Base-by-base conservation (phyloP, 1,140 invertebrate species). In the Drosophila mojavensis region DNA sequence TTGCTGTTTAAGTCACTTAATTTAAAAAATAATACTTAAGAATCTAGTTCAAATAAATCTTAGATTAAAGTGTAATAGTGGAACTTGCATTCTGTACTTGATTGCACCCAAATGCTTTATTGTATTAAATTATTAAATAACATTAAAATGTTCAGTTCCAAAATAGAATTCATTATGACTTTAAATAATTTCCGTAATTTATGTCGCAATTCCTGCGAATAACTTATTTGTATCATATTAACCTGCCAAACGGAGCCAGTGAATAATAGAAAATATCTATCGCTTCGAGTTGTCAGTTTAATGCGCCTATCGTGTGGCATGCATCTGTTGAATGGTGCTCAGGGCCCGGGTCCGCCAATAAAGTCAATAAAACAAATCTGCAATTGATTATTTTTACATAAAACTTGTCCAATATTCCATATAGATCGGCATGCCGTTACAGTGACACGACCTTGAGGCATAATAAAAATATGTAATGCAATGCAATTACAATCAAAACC, bases 401-500 rank as follows among this genome's bases (percentile, higher is more conserved):
- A 65, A 75, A 75, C 71, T 75, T 73, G 76, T 69, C 68, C 53
- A 66, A 75, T 73, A 81, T 71, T 63, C 61, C 54, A 55, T 62
- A 75, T 39, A 60, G 65, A 73, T 81, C 73, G 76, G 48, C 48
- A 48, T 70, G 50, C 56, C 26, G 53, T 45, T 62, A 69, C 64
- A 61, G 26, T 71, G 73, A 88, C 65, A 80, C 79, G 83, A 88
- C 82, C 82, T 86, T 86, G 82, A 82, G 82, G 82, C 84, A 89
- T 78, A 77, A 68, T 55, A 65, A 59, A 71, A 75, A 75, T 86
- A 78, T 89, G 85, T 89, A 89, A 89, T 89, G 84, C 88, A 89
- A 89, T 89, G 84, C 84, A 89, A 89, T 89, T 89, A 89, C 84
- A 79, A 89, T 83, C 81, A 78, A 78, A 78, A 72, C 73, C 68